phyloP scores from a whole-genome alignment of 2,113 vertebrate genomes.

The Morphnarchus princeps region DNA sequence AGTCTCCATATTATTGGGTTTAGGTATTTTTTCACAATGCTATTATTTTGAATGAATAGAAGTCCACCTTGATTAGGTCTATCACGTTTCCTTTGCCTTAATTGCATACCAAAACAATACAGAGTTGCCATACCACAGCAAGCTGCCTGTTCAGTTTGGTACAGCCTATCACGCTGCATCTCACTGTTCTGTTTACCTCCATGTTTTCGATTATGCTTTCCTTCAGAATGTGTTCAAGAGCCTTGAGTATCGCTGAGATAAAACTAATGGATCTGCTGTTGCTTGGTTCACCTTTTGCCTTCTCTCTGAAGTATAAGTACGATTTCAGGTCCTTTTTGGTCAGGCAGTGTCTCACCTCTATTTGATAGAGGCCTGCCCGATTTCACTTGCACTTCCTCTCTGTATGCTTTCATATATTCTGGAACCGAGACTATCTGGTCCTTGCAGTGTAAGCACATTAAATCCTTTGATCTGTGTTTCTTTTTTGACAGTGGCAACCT shows the following conservation, averaged over 20 bases:
- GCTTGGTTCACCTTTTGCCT: background rate
- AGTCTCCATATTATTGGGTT: accelerated
- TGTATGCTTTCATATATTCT: background rate
- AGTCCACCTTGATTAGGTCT: background rate
- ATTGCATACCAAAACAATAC: background rate
- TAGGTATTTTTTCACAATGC: background rate
- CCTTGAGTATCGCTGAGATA: background rate
- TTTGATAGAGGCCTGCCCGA: background rate
- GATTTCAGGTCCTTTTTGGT: background rate
- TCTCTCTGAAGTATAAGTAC: background rate
- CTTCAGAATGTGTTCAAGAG: background rate
- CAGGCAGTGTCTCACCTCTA: background rate
- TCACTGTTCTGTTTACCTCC: background rate
- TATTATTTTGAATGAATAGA: background rate
- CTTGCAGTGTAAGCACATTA: background rate
- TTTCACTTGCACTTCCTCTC: background rate
- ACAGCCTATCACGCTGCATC: background rate
- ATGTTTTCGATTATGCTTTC: accelerated
- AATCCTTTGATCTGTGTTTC: background rate
- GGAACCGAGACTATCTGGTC: background rate
- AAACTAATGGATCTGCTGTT: background rate
- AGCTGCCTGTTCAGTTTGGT: no score
- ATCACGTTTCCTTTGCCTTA: background rate
- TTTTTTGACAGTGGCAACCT: background rate
- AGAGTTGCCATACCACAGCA: background rate